Conservation (phyloP, 1,140 invertebrate genomes). For the Colletes latitarsis region DNA sequence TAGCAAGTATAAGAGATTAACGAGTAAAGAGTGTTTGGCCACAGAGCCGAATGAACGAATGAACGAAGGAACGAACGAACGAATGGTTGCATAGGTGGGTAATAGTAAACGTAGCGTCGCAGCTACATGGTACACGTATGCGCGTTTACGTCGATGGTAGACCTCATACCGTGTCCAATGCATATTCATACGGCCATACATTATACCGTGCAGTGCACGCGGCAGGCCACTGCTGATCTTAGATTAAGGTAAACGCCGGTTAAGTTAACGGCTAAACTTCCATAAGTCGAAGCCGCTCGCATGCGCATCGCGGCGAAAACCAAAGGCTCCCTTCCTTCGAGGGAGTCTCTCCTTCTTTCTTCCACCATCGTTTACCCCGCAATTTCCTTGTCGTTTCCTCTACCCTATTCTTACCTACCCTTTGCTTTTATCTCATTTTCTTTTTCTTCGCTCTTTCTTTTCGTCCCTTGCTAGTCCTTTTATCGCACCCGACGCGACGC, state of each 20-base stretch:
- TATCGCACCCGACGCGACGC: slow-evolving; percentile 32
- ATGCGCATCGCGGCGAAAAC: slow-evolving; percentile 62
- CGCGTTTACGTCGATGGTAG: slow-evolving; percentile 38
- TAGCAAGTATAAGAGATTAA: no score
- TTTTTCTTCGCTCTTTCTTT: background rate
- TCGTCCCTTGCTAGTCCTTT: background rate
- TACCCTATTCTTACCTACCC: no score
- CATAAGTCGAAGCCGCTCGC: slow-evolving; percentile 69
- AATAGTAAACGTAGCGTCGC: slow-evolving; percentile 5
- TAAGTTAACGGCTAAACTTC: slow-evolving; percentile 82
- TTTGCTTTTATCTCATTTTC: slow-evolving; percentile 8
- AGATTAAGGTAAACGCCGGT: slow-evolving; percentile 83
- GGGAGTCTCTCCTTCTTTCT: background rate
- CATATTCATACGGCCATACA: slow-evolving; percentile 82
- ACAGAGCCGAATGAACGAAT: background rate
- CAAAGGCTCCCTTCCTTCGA: slow-evolving; percentile 27
- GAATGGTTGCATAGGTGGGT: background rate
- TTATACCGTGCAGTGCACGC: slow-evolving; percentile 70
- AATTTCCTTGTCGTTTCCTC: background rate
- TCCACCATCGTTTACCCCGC: background rate
- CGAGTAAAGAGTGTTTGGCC: no score
- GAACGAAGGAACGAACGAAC: background rate
- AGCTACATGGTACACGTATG: slow-evolving; percentile 44
- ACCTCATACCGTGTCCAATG: slow-evolving; percentile 78
- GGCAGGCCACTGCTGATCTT: slow-evolving; percentile 76